A percentile compares a stretch with the other conserved stretches of the same genome.
Evolutionary conservation across 2,797 vertebrate species (phyloP).

Genomic region (Nannoperca obscura): DNA sequence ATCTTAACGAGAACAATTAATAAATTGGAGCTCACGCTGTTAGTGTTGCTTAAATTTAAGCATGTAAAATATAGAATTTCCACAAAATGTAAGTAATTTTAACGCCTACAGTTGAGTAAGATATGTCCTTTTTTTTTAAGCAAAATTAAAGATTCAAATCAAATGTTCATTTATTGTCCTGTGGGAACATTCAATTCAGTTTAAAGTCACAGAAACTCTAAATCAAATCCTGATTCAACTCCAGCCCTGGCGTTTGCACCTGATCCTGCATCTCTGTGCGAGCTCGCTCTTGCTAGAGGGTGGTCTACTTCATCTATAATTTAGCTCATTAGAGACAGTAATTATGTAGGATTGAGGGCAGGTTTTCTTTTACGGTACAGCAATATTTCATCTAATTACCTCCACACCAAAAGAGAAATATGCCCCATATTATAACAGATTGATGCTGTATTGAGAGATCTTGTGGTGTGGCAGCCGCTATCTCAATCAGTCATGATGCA

Average conservation of each 20-base stretch:
- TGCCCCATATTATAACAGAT: constrained; percentile 27
- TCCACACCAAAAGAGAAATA: constrained; percentile 15
- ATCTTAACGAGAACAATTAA: not conserved
- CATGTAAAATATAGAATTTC: not conserved
- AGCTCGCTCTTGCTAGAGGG: constrained; percentile 57
- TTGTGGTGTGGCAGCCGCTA: constrained; percentile 3
- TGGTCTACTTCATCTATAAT: constrained; percentile 80
- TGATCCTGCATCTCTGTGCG: constrained; percentile 58
- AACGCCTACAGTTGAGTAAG: not conserved
- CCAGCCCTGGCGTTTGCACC: constrained; percentile 37
- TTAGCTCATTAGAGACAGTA: constrained; percentile 73
- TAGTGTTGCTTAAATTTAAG: not conserved
- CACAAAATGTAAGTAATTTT: not conserved
- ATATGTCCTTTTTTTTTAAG: not conserved
- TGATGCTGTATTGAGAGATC: constrained; percentile 31
- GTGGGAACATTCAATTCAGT: constrained; percentile 27
- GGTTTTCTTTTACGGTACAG: constrained; percentile 14
- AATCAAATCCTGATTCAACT: constrained; percentile 43
- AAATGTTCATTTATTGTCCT: constrained; percentile 6
- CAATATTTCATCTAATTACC: constrained; percentile 54
- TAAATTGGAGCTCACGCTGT: not conserved
- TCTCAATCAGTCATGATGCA: constrained; percentile 45
- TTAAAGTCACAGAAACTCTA: constrained; percentile 33
- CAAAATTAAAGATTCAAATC: constrained; percentile 8
- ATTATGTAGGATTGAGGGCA: constrained; percentile 68